These are phyloP conservation scores for Papilio gigon DNA, from an alignment of 2,888 invertebrate species.

Conservation along the genomic window DNA sequence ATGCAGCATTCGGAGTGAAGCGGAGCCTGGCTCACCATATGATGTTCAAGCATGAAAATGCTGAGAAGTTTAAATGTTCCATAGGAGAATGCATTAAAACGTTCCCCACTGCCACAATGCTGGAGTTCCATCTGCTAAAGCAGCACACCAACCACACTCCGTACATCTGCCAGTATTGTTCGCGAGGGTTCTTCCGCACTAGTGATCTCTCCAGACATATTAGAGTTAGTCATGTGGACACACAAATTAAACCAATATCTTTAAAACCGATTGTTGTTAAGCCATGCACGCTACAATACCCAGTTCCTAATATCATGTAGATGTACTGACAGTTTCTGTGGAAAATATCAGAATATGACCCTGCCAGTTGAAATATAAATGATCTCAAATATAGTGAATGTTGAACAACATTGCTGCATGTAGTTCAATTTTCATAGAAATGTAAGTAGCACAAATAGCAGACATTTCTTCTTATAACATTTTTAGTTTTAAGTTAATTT, in stretches of 20 bases:
- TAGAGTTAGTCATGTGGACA: slow-evolving; percentile 66
- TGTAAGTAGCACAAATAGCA: no score
- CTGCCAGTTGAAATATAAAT: no score
- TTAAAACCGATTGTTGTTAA: slow-evolving; percentile 33
- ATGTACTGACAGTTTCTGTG: no score
- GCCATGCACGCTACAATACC: slow-evolving; percentile 22
- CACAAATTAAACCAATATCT: slow-evolving; percentile 49
- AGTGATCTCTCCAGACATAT: slow-evolving; percentile 74
- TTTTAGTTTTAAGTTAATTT: no score
- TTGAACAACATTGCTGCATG: no score
- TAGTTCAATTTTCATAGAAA: no score
- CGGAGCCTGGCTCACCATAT: slow-evolving; percentile 71
- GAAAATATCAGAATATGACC: no score
- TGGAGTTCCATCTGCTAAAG: slow-evolving; percentile 75
- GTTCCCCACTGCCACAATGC: slow-evolving; percentile 72
- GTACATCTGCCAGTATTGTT: slow-evolving; percentile 71
- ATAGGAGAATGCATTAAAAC: slow-evolving; percentile 69
- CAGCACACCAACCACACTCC: slow-evolving; percentile 75
- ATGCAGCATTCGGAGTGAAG: slow-evolving; percentile 63
- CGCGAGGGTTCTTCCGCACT: slow-evolving; percentile 70
- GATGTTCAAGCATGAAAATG: slow-evolving; percentile 72
- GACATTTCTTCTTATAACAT: no score
- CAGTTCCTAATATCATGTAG: slow-evolving; percentile 5
- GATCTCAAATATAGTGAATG: no score
- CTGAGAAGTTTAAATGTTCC: slow-evolving; percentile 71